These are phyloP conservation scores for Lasioglossum villosulum DNA, from an alignment of 2,888 invertebrate genomes.

Conservation along the genomic window DNA sequence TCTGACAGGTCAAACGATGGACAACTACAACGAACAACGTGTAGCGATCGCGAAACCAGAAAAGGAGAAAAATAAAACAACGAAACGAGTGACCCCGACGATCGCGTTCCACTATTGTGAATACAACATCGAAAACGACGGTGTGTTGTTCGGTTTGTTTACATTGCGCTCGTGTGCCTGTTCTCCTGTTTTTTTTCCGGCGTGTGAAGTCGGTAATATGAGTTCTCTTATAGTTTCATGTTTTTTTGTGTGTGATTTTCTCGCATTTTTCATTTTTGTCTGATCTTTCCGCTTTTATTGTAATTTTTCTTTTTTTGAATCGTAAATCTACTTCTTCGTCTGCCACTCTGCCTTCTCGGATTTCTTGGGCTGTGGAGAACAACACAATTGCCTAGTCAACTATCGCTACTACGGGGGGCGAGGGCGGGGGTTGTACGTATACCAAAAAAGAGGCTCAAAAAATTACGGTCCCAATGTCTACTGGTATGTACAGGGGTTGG, in stretches of 20 bases:
- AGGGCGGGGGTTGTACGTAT: slow-evolving; percentile 31
- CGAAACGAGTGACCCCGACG: background rate
- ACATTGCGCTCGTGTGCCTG: slow-evolving; percentile 38
- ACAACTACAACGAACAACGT: background rate
- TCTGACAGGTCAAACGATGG: background rate
- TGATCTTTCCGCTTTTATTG: slow-evolving; percentile 39
- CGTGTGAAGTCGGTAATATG: background rate
- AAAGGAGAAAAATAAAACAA: background rate
- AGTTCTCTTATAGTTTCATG: background rate
- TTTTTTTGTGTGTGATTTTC: background rate
- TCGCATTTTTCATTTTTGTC: slow-evolving; percentile 15
- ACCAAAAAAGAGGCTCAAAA: slow-evolving; percentile 47
- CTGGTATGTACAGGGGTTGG: background rate
- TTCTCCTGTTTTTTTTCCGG: slow-evolving; percentile 38
- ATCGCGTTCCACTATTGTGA: background rate
- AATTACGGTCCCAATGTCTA: slow-evolving; percentile 23
- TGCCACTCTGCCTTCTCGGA: slow-evolving; percentile 91
- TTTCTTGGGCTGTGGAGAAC: slow-evolving; percentile 90
- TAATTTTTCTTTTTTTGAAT: slow-evolving; percentile 25
- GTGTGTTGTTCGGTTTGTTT: slow-evolving; percentile 1
- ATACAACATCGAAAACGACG: background rate
- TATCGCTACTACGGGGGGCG: slow-evolving; percentile 68
- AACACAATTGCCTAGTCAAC: slow-evolving; percentile 83
- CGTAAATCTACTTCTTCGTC: slow-evolving; percentile 87
- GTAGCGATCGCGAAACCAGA: background rate